Conservation (phyloP, 2,888 invertebrate genomes). For the Eupithecia insigniata region DNA sequence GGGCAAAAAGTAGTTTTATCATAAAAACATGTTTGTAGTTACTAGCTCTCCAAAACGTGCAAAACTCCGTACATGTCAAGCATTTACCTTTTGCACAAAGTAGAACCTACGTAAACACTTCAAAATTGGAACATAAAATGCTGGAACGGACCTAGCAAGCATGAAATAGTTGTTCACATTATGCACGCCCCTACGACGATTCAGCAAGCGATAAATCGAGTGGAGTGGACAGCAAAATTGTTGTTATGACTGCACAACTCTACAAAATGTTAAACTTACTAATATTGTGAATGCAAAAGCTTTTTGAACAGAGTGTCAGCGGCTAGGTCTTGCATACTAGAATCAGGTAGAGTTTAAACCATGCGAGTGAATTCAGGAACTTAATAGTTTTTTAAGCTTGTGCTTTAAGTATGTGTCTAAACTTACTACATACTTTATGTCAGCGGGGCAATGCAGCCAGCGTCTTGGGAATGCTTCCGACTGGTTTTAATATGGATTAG, state of each 20-base stretch:
- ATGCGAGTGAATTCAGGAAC: background rate
- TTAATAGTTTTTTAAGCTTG: too few species aligned
- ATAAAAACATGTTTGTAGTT: background rate
- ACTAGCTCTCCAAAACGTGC: conserved; percentile 14
- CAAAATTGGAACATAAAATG: conserved; percentile 64
- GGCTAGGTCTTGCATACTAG: background rate
- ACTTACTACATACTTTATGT: too few species aligned
- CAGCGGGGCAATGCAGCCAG: too few species aligned
- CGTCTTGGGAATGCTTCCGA: too few species aligned
- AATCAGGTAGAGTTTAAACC: background rate
- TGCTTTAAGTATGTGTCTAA: too few species aligned
- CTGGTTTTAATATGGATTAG: too few species aligned
- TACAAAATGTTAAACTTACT: conserved; percentile 61
- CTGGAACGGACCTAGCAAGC: conserved; percentile 63
- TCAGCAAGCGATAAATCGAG: conserved; percentile 78
- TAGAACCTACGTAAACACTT: conserved; percentile 50
- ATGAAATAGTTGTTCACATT: conserved; percentile 77
- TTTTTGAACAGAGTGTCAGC: background rate
- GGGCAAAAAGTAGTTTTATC: too few species aligned
- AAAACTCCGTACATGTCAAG: conserved; percentile 26
- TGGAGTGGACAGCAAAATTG: conserved; percentile 81
- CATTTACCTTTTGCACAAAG: conserved; percentile 25
- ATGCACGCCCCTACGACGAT: conserved; percentile 82
- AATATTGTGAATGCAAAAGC: conserved; percentile 40
- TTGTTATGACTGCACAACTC: conserved; percentile 78